Evolutionary conservation across 2,113 vertebrate species (phyloP).

Genomic region (Hepsetus odoe): DNA sequence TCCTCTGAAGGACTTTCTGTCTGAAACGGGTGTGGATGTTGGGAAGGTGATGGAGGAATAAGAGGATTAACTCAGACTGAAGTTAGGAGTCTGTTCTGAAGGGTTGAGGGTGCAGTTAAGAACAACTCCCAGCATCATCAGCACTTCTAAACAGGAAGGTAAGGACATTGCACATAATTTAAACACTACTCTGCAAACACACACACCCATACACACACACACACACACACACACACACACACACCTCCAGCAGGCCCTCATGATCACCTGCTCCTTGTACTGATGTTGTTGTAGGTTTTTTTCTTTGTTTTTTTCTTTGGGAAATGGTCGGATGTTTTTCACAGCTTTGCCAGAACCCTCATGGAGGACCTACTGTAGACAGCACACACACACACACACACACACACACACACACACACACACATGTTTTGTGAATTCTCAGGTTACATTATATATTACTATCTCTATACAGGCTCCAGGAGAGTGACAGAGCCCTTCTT

Average conservation of each 20-base stretch:
- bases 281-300: constrained; percentile 34
- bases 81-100: too few species aligned
- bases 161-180: too few species aligned
- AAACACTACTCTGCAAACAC: background rate
- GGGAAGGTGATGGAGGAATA: too few species aligned
- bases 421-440: background rate
- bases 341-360: constrained; percentile 51
- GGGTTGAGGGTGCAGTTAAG: too few species aligned
- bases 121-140: too few species aligned
- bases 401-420: too few species aligned
- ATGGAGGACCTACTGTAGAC: constrained; percentile 46
- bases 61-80: too few species aligned
- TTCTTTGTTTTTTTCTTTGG: constrained; percentile 68
- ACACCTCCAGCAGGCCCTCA: constrained; percentile 58
- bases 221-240: constrained; percentile 4
- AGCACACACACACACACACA: constrained; percentile 9
- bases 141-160: too few species aligned
- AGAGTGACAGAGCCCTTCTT: too few species aligned
- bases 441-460: background rate
- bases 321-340: constrained; percentile 78
- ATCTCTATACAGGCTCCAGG: too few species aligned
- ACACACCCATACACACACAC: constrained; percentile 14
- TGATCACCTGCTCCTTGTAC: constrained; percentile 65
- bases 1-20: too few species aligned
- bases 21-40: too few species aligned